phyloP scores from a whole-genome alignment of 2,888 invertebrate genomes.

The Tinea trinotella region DNA sequence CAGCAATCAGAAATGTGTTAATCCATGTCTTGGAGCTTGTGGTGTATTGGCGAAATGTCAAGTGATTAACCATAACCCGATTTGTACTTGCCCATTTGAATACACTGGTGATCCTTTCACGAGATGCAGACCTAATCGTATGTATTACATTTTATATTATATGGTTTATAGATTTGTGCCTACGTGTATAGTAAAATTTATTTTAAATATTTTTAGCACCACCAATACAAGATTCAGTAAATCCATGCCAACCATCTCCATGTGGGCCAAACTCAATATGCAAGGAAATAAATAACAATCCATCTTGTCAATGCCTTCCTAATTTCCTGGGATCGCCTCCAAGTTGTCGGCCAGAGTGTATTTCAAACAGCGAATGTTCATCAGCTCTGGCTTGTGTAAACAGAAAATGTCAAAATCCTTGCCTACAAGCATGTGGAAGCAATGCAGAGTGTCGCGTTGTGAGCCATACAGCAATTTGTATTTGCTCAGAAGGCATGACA shows the following conservation, averaged over 20 bases:
- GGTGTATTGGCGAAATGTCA: conserved; percentile 81
- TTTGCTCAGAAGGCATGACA: conserved; percentile 77
- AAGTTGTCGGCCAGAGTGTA: conserved; percentile 81
- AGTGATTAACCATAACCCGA: conserved; percentile 83
- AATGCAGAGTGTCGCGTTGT: conserved; percentile 83
- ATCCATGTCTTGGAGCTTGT: conserved; percentile 85
- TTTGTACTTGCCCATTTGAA: conserved; percentile 77
- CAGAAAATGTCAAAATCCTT: conserved; percentile 84
- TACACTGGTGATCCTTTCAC: conserved; percentile 80
- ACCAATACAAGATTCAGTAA: conserved; percentile 27
- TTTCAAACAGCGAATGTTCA: conserved; percentile 80
- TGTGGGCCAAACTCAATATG: conserved; percentile 83
- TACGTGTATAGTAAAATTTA: neutral
- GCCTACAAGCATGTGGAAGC: conserved; percentile 79
- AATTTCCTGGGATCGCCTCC: conserved; percentile 80
- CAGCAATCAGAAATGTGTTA: conserved; percentile 78
- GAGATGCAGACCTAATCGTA: conserved; percentile 69
- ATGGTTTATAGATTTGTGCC: too few relatives aligned
- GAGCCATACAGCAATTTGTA: conserved; percentile 81
- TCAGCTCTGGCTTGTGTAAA: conserved; percentile 80
- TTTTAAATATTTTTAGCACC: neutral
- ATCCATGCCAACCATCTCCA: conserved; percentile 82
- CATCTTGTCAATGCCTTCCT: conserved; percentile 80
- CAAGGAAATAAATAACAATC: conserved; percentile 68
- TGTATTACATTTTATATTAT: conserved; percentile 29